Percentiles rank a stretch among this genome's conserved stretches.
Conservation (phyloP, 1,140 invertebrate species). For the Muscidifurax raptorellus region DNA sequence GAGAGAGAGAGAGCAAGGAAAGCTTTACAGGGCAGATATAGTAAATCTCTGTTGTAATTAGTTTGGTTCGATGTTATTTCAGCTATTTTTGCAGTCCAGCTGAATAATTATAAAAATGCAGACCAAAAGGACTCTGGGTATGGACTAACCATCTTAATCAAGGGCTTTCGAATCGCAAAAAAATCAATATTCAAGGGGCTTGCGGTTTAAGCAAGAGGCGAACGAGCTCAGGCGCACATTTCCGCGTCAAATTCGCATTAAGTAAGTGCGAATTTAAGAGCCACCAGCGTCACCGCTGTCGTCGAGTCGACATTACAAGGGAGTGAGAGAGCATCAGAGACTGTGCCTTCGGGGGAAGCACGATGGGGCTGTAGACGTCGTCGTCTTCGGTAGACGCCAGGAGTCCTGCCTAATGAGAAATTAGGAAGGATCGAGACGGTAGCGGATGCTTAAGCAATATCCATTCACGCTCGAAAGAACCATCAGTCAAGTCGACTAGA, state of each 20-base stretch:
- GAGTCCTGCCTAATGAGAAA: conserved; percentile 60
- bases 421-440: conserved; percentile 54
- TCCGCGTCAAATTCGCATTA: conserved; percentile 7
- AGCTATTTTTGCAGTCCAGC: not conserved
- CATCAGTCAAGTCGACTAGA: conserved; percentile 62
- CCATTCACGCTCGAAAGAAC: conserved; percentile 61
- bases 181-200: not conserved
- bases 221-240: not conserved
- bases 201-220: not conserved
- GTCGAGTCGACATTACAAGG: not conserved
- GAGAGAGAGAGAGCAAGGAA: not conserved
- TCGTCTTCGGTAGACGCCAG: not conserved
- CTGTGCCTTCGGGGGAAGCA: not conserved
- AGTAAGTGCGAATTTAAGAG: conserved; percentile 15
- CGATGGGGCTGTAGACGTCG: not conserved
- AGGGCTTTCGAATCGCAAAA: not conserved
- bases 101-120: not conserved
- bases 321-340: not conserved
- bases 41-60: conserved; percentile 37
- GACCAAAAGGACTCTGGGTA: not conserved
- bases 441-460: conserved; percentile 63
- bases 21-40: not conserved
- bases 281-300: not conserved
- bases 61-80: conserved; percentile 35
- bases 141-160: not conserved